phyloP scores from a whole-genome alignment of 2,113 vertebrate genomes.

The Chroicocephalus ridibundus region DNA sequence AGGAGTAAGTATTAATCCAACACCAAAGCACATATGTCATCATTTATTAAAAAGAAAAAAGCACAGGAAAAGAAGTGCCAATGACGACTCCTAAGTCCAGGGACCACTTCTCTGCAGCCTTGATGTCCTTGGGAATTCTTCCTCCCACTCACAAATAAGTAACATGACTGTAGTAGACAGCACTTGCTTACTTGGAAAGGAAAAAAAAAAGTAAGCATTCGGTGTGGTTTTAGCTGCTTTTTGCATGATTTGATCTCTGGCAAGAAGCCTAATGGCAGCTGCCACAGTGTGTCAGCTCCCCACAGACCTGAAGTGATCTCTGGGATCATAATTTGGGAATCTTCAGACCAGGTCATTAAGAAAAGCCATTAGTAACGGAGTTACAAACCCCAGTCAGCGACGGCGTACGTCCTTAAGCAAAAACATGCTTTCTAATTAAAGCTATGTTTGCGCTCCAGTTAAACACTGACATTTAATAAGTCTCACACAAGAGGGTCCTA shows the following conservation, averaged over 20 bases:
- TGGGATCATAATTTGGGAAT: background rate
- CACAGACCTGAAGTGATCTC: background rate
- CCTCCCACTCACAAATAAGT: background rate
- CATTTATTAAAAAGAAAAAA: background rate
- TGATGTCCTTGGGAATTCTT: background rate
- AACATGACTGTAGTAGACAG: background rate
- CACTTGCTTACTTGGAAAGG: background rate
- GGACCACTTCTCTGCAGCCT: background rate
- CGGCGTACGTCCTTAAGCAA: background rate
- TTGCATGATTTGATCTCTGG: background rate
- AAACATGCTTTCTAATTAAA: slow-evolving; percentile 24
- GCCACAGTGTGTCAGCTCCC: background rate
- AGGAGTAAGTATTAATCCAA: background rate
- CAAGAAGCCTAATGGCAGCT: slow-evolving; percentile 5
- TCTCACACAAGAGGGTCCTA: slow-evolving; percentile 17
- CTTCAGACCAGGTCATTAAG: background rate
- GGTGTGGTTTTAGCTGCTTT: background rate
- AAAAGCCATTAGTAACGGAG: background rate
- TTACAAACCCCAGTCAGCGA: background rate
- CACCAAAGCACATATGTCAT: background rate
- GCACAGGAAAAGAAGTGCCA: background rate
- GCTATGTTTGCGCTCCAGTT: slow-evolving; percentile 36
- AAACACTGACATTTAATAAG: slow-evolving; percentile 46
- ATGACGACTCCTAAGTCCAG: background rate
- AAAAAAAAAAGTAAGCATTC: background rate